These are phyloP conservation scores for Mactromeris polynyma DNA, from an alignment of 2,888 invertebrate genomes.

Conservation along the genomic window DNA sequence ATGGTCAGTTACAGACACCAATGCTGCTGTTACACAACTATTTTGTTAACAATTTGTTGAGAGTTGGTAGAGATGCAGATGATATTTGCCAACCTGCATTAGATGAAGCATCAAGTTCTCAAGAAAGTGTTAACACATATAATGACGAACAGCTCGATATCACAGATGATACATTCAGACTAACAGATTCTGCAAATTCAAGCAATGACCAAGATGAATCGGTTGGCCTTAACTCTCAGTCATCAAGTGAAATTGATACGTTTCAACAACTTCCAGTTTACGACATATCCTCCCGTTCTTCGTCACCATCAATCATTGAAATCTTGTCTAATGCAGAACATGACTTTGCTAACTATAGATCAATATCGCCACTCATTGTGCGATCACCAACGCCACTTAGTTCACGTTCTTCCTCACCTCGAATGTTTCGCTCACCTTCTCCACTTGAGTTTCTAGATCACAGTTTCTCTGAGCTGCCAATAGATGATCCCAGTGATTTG, in stretches of 20 bases:
- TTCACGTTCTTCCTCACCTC: conserved; percentile 56
- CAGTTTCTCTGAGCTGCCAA: conserved; percentile 26
- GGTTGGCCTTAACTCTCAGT: background rate
- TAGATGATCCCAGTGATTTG: conserved; percentile 38
- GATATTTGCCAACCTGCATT: conserved; percentile 25
- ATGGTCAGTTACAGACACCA: background rate
- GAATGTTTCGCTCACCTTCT: conserved; percentile 61
- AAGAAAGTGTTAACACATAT: conserved; percentile 12
- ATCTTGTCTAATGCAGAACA: conserved; percentile 23
- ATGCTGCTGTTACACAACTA: conserved; percentile 24
- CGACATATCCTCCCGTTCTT: conserved; percentile 45
- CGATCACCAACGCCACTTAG: conserved; percentile 60
- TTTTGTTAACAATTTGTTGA: conserved; percentile 50
- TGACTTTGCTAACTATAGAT: conserved; percentile 37
- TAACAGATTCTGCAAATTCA: background rate
- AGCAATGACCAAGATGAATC: background rate
- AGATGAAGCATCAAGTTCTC: conserved; percentile 27
- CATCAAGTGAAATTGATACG: background rate
- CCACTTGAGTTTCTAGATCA: conserved; percentile 52
- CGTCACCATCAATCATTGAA: conserved; percentile 44
- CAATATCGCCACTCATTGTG: conserved; percentile 53
- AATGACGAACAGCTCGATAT: background rate
- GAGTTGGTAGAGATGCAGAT: conserved; percentile 53
- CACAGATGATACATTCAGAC: background rate
- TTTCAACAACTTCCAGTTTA: conserved; percentile 14